These are phyloP conservation scores for Apodemus sylvaticus DNA, from an alignment of 2,113 vertebrate genomes.

Conservation along the genomic window DNA sequence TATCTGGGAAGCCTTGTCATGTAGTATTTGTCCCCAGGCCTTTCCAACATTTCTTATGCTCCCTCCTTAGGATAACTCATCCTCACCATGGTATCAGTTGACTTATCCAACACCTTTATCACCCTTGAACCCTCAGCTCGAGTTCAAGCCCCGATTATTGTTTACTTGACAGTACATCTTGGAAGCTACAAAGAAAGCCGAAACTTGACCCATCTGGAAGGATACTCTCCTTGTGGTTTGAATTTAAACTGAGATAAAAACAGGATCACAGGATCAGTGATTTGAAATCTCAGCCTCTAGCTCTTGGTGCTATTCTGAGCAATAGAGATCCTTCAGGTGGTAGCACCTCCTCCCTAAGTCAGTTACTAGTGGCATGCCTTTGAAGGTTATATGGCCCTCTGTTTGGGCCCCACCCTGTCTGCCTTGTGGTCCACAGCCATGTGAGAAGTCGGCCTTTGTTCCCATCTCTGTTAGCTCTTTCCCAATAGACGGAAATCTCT, in stretches of 20 bases:
- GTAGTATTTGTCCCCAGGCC: neutral
- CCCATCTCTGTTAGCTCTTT: too few species aligned
- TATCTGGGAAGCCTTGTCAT: neutral
- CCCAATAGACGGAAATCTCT: neutral
- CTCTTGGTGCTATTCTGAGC: neutral
- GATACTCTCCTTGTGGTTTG: neutral
- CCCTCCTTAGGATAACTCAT: neutral
- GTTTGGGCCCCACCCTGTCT: neutral
- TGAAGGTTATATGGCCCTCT: neutral
- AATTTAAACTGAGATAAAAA: neutral
- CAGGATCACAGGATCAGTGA: neutral
- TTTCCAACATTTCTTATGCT: neutral
- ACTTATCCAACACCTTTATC: neutral
- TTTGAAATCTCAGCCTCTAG: neutral
- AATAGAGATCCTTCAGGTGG: neutral
- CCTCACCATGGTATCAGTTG: too few species aligned
- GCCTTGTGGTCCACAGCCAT: neutral
- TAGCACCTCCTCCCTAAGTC: neutral
- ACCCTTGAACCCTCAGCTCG: neutral
- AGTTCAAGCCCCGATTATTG: neutral
- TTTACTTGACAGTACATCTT: neutral
- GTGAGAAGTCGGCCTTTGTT: fast-evolving
- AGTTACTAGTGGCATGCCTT: neutral
- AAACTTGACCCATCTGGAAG: neutral
- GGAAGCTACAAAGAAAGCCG: neutral